Conservation (phyloP, 2,113 vertebrate species). For the Chrysemys picta region DNA sequence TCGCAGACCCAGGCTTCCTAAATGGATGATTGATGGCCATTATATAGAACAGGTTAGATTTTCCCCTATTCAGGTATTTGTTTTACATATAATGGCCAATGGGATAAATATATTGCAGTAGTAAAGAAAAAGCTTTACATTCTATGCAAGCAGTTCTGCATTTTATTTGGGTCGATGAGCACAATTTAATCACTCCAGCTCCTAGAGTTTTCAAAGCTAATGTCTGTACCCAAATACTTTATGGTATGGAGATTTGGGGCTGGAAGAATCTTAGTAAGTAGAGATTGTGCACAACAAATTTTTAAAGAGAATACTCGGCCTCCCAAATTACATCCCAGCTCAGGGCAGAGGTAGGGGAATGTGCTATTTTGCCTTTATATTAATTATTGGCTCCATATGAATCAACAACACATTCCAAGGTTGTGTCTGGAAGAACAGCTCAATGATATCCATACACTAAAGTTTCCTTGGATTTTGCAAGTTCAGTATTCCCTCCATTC, state of each 20-base stretch:
- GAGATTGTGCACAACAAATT: background rate
- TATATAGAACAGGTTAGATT: background rate
- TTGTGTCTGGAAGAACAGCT: background rate
- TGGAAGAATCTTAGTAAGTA: background rate
- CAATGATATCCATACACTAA: background rate
- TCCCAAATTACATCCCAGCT: background rate
- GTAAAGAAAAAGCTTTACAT: background rate
- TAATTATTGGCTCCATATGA: background rate
- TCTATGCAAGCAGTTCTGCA: background rate
- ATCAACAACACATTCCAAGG: background rate
- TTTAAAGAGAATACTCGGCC: background rate
- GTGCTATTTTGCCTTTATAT: background rate
- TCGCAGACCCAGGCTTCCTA: background rate
- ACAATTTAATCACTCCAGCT: background rate
- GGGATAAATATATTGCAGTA: background rate
- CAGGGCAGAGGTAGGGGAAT: background rate
- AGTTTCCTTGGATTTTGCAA: background rate
- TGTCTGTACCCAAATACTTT: background rate
- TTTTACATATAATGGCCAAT: background rate
- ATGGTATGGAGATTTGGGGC: background rate
- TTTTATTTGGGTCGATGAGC: background rate
- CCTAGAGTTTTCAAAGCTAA: background rate
- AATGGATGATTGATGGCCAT: background rate
- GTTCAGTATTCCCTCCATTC: background rate
- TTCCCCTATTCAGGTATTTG: background rate